A percentile compares a stretch with the other conserved stretches of the same genome.
Evolutionary conservation across 2,797 vertebrate species (phyloP).

Genomic region (Rhodeus uyekii): DNA sequence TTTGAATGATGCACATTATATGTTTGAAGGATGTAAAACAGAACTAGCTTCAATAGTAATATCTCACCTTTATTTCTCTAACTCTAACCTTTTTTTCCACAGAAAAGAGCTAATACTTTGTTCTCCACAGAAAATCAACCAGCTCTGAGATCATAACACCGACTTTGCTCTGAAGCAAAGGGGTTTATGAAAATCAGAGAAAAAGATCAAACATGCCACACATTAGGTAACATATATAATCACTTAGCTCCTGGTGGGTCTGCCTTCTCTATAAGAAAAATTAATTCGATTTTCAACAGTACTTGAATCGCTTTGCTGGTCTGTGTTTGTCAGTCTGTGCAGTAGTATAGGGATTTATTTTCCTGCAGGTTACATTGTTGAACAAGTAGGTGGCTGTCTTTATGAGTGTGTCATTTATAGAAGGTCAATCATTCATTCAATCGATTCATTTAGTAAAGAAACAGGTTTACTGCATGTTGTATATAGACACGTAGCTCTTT

Average conservation of each 20-base stretch:
- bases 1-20: background rate
- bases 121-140: too few relatives aligned
- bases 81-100: background rate
- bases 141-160: background rate
- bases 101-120: background rate
- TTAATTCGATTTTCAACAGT: background rate
- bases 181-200: background rate
- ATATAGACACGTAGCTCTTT: accelerated
- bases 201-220: background rate
- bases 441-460: background rate
- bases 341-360: background rate
- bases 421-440: background rate
- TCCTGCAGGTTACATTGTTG: background rate
- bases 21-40: background rate
- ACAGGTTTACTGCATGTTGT: background rate
- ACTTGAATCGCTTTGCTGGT: background rate
- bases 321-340: background rate
- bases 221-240: background rate
- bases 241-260: background rate
- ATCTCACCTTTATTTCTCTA: background rate
- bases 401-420: background rate
- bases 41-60: background rate
- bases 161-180: background rate
- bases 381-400: background rate
- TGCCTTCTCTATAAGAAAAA: background rate